phyloP scores from a whole-genome alignment of 1,140 invertebrate species.

The Himalopsyche phryganea region DNA sequence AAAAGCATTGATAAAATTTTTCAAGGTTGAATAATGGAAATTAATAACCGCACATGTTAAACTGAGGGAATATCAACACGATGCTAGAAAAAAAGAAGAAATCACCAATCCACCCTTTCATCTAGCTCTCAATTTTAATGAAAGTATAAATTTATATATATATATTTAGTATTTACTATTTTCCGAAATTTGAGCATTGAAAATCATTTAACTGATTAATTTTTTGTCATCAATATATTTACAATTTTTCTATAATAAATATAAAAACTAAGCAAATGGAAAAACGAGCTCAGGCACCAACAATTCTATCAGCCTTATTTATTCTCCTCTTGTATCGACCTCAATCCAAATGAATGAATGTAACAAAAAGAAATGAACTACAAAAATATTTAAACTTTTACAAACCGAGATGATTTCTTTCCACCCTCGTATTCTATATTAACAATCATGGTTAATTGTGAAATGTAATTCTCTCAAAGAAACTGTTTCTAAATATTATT shows the following conservation, averaged over 20 bases:
- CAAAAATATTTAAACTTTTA: conserved; percentile 1
- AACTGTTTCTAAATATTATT: too few relatives aligned
- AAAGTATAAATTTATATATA: neutral
- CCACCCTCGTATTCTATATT: neutral
- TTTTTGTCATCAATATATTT: conserved; percentile 13
- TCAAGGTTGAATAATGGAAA: too few relatives aligned
- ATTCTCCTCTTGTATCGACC: conserved; percentile 7
- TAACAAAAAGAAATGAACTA: conserved; percentile 13
- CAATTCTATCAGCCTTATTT: conserved; percentile 19
- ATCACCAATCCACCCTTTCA: neutral
- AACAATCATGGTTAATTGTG: neutral
- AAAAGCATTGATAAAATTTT: too few relatives aligned
- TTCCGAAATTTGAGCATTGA: conserved; percentile 18
- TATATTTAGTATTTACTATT: neutral
- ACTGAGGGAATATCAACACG: too few relatives aligned
- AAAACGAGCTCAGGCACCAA: conserved; percentile 21
- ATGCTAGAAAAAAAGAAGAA: neutral
- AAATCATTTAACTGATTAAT: neutral
- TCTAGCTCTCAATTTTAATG: neutral
- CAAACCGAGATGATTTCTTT: neutral
- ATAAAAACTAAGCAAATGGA: conserved; percentile 15
- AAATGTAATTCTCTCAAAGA: too few relatives aligned
- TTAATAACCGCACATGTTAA: too few relatives aligned
- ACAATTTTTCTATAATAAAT: conserved; percentile 22
- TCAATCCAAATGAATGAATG: conserved; percentile 15